Evolutionary conservation across 2,888 invertebrate genomes (phyloP).

Genomic region (Griposia aprilina): DNA sequence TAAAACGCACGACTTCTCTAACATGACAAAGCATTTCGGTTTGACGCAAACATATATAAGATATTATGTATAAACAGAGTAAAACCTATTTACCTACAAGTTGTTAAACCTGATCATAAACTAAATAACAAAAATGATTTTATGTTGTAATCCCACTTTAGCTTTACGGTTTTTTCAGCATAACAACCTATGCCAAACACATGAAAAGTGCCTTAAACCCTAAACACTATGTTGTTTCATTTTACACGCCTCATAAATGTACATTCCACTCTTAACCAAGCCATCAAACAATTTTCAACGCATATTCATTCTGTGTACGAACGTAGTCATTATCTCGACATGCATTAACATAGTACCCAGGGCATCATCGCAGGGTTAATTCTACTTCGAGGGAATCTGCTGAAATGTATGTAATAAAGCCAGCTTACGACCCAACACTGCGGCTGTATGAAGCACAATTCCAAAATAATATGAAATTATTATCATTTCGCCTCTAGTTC

Average conservation of each 20-base stretch:
- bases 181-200: constrained; percentile 10
- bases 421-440: constrained; percentile 66
- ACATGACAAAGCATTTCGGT: too few relatives aligned
- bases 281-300: constrained; percentile 57
- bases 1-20: too few relatives aligned
- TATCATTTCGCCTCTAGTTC: constrained; percentile 66
- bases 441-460: constrained; percentile 66
- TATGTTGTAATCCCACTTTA: constrained; percentile 13
- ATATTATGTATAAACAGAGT: too few relatives aligned
- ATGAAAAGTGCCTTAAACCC: background rate
- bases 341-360: constrained; percentile 60
- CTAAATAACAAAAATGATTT: constrained; percentile 26
- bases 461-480: constrained; percentile 72
- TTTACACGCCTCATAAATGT: background rate
- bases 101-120: background rate
- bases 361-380: constrained; percentile 64
- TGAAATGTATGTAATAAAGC: constrained; percentile 70
- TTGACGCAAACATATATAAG: too few relatives aligned
- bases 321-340: constrained; percentile 58
- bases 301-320: constrained; percentile 40
- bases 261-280: constrained; percentile 29
- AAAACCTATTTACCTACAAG: too few relatives aligned
- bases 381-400: constrained; percentile 67
- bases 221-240: constrained; percentile 21
- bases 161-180: constrained; percentile 16